Evolutionary conservation across 2,888 invertebrate species (phyloP), one percentile per base, ranked within the genome.

Genomic region (Agrochola lychnidis): DNA sequence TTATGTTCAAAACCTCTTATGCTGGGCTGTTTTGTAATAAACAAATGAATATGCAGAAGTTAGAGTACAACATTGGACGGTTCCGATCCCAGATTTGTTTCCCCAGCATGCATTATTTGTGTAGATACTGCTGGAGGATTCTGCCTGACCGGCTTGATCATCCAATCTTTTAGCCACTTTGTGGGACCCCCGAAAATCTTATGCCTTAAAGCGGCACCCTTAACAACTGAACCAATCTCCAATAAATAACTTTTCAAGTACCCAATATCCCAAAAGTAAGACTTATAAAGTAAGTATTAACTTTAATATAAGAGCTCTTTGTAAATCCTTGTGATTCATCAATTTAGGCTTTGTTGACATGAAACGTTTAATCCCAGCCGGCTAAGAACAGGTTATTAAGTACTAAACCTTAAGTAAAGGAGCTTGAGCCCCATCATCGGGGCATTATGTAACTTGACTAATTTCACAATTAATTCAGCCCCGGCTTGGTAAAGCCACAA

Each of bases 381-480:
- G 89, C 87, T 90, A 88, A 87, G 86, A 84, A 85, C 87, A 89
- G 89, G 91, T 91, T 90, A 92, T 92, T 89, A 91, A 88, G 89
- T 85, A 90, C 88, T 91, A 91, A 91, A 88, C 91, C 88, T 88
- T 87, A 84, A 89, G 89, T 89, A 90, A 91, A 89, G 88, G 87
- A 68, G 73, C 71, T 81, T 79, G 73, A 87, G 89, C 88, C 86
- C 88, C 84, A 82, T 89, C 87, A 86, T 86, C 83, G 76, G 75
- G 76, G 77, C 78, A 84, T 87, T 87, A 86, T 89, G 85, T 89
- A 90, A 88, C 89, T 88, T 87, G 88, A 89, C 90, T 91, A 90
- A 91, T 91, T 89, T 89, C 79, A 81, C 83, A 87, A 90, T 91
- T 91, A 90, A 91, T 91, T 90, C 86, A 85, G 73, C 79, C 83